Evolutionary conservation across 2,888 invertebrate genomes (phyloP).

Genomic region (Branchellion lobata): DNA sequence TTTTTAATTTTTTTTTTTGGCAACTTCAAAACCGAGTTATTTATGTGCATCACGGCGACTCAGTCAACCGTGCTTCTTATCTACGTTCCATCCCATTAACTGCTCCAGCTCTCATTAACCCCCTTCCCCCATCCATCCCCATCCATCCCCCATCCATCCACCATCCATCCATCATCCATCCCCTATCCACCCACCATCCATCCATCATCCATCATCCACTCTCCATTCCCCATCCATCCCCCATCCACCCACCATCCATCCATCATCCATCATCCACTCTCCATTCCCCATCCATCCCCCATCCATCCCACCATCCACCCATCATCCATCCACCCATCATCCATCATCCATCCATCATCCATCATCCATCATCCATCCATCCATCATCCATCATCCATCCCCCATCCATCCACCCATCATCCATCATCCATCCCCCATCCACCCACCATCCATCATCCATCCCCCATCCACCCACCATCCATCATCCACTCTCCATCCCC

Average conservation of each 20-base stretch:
- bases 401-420: neutral
- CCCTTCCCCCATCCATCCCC: conserved; percentile 47
- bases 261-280: conserved; percentile 68
- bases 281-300: conserved; percentile 50
- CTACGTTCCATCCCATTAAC: conserved; percentile 74
- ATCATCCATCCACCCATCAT: neutral
- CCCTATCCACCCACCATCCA: neutral
- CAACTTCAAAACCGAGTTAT: too few species aligned
- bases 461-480: neutral
- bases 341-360: conserved; percentile 40
- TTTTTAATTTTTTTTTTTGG: neutral
- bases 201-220: conserved; percentile 45
- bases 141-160: neutral
- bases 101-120: conserved; percentile 53
- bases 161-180: conserved; percentile 23
- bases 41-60: too few species aligned
- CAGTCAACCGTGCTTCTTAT: too few species aligned
- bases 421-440: conserved; percentile 41
- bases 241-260: too few species aligned
- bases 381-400: too few species aligned
- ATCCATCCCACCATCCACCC: too few species aligned
- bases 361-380: conserved; percentile 47
- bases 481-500: too few species aligned
- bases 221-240: neutral
- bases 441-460: conserved; percentile 36